Conservation (phyloP, 2,888 invertebrate genomes). For the Drosophila macrothrix region DNA sequence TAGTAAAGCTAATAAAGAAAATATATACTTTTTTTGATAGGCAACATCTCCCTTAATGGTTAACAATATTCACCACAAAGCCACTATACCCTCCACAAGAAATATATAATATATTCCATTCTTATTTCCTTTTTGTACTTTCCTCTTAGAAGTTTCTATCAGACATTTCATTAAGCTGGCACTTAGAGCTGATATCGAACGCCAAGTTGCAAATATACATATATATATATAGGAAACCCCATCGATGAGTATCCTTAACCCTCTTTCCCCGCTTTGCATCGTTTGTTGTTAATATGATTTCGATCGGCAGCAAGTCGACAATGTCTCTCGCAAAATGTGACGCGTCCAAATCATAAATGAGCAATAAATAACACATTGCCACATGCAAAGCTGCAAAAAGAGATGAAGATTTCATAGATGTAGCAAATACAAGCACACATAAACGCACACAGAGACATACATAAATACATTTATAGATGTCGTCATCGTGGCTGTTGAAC, state of each 20-base stretch:
- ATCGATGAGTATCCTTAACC: background rate
- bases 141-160: background rate
- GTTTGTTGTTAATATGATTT: constrained; percentile 28
- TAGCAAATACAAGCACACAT: background rate
- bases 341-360: constrained; percentile 80
- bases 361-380: constrained; percentile 81
- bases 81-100: background rate
- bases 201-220: constrained; percentile 1
- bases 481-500: constrained; percentile 61
- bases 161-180: background rate
- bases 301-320: constrained; percentile 55
- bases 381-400: constrained; percentile 50
- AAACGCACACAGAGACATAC: background rate
- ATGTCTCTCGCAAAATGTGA: constrained; percentile 68
- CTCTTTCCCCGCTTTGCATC: background rate
- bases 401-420: constrained; percentile 31
- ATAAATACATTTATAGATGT: constrained; percentile 59
- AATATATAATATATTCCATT: background rate
- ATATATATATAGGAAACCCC: background rate
- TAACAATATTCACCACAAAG: too few relatives aligned
- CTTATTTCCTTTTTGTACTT: background rate
- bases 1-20: background rate
- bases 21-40: background rate
- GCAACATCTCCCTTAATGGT: background rate
- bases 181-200: constrained; percentile 21